phyloP scores from a whole-genome alignment of 1,140 invertebrate genomes.

The Aphelenchoides fujianensis region DNA sequence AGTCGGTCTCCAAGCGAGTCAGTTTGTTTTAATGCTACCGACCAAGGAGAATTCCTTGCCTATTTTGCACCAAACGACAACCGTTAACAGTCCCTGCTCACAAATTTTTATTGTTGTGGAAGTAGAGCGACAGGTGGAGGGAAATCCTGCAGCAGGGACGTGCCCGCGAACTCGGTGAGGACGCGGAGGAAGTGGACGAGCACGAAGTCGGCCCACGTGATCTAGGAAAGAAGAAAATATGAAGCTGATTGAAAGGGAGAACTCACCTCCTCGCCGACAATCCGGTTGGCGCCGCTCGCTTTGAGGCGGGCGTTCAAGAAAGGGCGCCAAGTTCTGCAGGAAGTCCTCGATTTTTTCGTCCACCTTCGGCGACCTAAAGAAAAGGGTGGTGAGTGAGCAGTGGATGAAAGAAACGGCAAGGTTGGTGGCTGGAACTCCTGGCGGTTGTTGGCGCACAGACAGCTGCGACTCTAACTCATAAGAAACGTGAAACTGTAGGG shows the following conservation, averaged over 20 bases:
- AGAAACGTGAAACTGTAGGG: too few species aligned
- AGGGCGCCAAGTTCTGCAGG: constrained; percentile 6
- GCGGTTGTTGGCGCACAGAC: too few species aligned
- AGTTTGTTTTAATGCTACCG: too few species aligned
- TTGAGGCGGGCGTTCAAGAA: constrained; percentile 15
- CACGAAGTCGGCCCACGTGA: constrained; percentile 22
- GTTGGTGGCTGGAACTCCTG: too few species aligned
- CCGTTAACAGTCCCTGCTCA: background rate
- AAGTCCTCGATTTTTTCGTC: background rate
- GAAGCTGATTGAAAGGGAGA: too few species aligned
- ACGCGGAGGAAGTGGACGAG: constrained; percentile 7
- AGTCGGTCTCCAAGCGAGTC: too few species aligned
- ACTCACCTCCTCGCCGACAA: constrained; percentile 11
- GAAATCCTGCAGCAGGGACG: background rate
- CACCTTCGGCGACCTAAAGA: background rate
- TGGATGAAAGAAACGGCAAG: too few species aligned
- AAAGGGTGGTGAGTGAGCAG: background rate
- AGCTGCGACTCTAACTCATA: too few species aligned
- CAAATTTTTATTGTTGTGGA: constrained; percentile 10
- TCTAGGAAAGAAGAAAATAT: too few species aligned
- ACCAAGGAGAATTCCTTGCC: too few species aligned
- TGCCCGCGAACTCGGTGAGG: background rate
- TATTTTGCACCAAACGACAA: background rate
- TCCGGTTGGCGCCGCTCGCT: background rate
- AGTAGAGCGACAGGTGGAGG: constrained; percentile 13